phyloP scores from a whole-genome alignment of 2,888 invertebrate species.

The Ditula angustiorana region DNA sequence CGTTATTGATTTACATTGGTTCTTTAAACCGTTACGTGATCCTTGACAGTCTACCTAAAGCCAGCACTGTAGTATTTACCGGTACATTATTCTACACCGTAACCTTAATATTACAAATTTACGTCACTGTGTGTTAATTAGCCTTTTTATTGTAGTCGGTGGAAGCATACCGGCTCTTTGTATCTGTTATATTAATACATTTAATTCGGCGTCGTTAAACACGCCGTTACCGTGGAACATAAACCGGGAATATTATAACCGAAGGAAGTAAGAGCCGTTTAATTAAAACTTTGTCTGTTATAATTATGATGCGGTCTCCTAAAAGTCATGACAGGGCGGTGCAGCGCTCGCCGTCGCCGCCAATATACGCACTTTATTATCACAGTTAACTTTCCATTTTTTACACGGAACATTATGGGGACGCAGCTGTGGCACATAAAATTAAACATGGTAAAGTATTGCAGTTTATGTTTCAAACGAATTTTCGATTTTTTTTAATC shows the following conservation, averaged over 20 bases:
- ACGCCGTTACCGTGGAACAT: conserved; percentile 27
- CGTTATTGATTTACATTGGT: too few relatives aligned
- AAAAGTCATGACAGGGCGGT: conserved; percentile 26
- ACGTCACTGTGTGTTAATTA: neutral
- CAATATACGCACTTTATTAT: conserved; percentile 46
- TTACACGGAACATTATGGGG: conserved; percentile 63
- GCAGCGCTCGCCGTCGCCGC: conserved; percentile 28
- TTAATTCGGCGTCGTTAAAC: conserved; percentile 28
- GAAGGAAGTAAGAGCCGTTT: conserved; percentile 30
- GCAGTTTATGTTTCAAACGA: neutral
- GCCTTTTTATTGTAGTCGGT: neutral
- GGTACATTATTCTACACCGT: neutral
- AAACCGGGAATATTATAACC: conserved; percentile 33
- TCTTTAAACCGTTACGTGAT: too few relatives aligned
- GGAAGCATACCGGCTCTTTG: neutral
- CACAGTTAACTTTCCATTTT: conserved; percentile 55
- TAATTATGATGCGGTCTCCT: conserved; percentile 37
- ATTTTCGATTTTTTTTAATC: neutral
- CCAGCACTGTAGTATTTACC: too few relatives aligned
- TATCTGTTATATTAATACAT: neutral
- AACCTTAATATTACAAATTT: neutral
- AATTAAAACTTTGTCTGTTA: conserved; percentile 39
- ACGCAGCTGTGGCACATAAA: conserved; percentile 71
- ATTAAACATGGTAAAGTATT: conserved; percentile 40
- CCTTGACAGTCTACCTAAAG: too few relatives aligned